These are phyloP conservation scores for Tetrao urogallus DNA, from an alignment of 2,113 vertebrate genomes.

Conservation along the genomic window DNA sequence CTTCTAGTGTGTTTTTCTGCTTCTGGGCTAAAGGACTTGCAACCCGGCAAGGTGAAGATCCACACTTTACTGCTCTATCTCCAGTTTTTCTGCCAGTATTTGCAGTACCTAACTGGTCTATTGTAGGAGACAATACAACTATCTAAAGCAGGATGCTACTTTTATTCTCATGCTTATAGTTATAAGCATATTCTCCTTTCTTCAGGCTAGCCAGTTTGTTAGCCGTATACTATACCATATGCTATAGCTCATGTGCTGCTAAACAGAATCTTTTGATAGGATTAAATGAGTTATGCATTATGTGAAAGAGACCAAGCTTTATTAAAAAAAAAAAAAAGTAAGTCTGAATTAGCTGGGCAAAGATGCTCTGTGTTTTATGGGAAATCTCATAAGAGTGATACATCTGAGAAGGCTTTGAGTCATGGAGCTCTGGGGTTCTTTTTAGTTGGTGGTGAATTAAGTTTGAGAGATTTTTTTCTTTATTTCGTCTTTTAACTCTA, in stretches of 20 bases:
- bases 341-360: not conserved
- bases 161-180: not conserved
- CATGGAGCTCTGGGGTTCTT: not conserved
- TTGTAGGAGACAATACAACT: not conserved
- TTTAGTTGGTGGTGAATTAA: not conserved
- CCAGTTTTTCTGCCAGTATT: fast-evolving
- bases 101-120: not conserved
- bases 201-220: not conserved
- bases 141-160: not conserved
- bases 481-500: not conserved
- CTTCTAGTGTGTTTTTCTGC: not conserved
- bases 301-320: not conserved
- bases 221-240: not conserved
- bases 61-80: not conserved
- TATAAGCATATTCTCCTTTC: not conserved
- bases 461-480: not conserved
- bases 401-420: not conserved
- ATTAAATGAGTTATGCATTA: not conserved
- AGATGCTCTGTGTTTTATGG: not conserved
- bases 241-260: not conserved
- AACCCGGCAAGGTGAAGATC: fast-evolving
- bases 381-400: not conserved
- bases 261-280: not conserved
- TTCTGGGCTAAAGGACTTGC: not conserved
- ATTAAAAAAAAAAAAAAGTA: slow-evolving; percentile 48